Percentiles rank a stretch among this genome's conserved stretches.
phyloP scores from a whole-genome alignment of 2,113 vertebrate genomes.

The Drymodes brunneopygia region DNA sequence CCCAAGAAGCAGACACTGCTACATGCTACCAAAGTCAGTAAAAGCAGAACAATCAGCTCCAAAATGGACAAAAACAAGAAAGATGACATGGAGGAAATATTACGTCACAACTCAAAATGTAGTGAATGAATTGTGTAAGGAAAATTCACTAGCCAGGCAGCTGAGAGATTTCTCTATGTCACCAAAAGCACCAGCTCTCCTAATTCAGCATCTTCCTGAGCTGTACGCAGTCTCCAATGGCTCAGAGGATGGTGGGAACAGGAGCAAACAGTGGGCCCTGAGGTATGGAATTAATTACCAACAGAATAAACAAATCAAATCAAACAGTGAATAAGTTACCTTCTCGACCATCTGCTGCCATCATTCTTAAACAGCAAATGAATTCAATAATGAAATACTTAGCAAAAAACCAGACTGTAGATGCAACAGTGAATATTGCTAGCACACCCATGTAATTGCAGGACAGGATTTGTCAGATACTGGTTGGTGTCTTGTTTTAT shows the following conservation, averaged over 20 bases:
- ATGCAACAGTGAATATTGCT: not conserved
- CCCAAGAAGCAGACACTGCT: not conserved
- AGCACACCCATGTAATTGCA: not conserved
- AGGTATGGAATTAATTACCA: not conserved
- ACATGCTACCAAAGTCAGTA: not conserved
- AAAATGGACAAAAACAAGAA: not conserved
- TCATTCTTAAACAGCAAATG: not conserved
- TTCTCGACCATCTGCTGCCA: not conserved
- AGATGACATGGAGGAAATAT: not conserved
- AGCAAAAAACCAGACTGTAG: not conserved
- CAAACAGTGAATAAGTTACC: not conserved
- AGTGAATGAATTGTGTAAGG: not conserved
- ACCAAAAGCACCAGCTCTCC: not conserved
- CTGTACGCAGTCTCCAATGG: not conserved
- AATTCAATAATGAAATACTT: not conserved
- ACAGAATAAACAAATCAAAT: slow-evolving; percentile 17
- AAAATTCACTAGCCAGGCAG: not conserved
- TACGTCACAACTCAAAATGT: not conserved
- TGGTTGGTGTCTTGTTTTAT: not conserved
- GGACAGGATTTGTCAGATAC: not conserved
- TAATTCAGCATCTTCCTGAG: not conserved
- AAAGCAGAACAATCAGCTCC: not conserved
- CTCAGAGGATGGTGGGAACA: not conserved
- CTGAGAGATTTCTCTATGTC: not conserved
- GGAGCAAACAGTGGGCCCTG: not conserved